Evolutionary conservation across 2,113 vertebrate species (phyloP), one percentile per base, ranked within the genome.

Genomic region (Procavia capensis): DNA sequence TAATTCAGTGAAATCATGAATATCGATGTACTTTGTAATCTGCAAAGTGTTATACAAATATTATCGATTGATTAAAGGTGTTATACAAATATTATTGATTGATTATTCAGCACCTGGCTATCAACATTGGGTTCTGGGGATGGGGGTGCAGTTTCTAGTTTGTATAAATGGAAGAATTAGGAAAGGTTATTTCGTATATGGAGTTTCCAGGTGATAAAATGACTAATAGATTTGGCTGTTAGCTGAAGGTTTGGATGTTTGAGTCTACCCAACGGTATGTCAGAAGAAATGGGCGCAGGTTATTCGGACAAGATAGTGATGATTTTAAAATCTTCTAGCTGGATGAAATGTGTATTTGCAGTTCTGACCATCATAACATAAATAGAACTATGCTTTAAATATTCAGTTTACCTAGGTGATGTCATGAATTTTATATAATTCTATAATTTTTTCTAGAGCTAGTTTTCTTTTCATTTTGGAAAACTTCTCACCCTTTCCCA

Each of bases 321-420:
- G 39, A 5, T 29, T 72, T 89, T 78, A 89, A 90, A 29, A 14
- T 88, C 81, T 95, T 81, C 45, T 78, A 64, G 54, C 31, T 41
- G 94, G 80, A 54, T 89, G 59, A 94, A 85, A 78, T 86, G n/a
- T n/a, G n/a, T n/a, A 89, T 45, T 63, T 76, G n/a, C 16, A 72
- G 10, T 78, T 91, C 94, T 50, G 80, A 63, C 39, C 47, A 64
- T 70, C 61, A 34, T 17, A 63, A 82, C 47, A 82, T 88, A 79
- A 84, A 47, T 20, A 83, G 70, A 88, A 80, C 57, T 22, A 54
- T 47, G n/a, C 27, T 92, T 88, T 72, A 70, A 79, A 57, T 64
- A 91, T 41, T 9, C 41, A 70, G 13, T 31, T 81, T 36, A 61
- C 9, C 4, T 82, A 83, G 13, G 9, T 13, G 27, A 90, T 66